These are phyloP conservation scores for Mobula hypostoma DNA, from an alignment of 2,113 vertebrate species.

Conservation along the genomic window DNA sequence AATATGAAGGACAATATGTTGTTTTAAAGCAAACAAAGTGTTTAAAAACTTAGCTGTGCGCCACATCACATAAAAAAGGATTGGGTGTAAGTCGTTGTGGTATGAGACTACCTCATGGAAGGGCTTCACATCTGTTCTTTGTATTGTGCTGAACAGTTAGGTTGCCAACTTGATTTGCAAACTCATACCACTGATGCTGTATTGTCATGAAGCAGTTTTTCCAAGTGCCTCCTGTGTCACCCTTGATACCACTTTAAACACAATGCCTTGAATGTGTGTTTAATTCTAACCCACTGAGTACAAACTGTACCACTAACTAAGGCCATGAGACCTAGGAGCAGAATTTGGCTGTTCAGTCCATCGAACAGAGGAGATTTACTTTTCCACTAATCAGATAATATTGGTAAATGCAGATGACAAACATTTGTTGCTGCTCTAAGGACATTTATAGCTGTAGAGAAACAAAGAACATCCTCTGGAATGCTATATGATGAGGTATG, in stretches of 20 bases:
- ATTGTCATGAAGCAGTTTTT: background rate
- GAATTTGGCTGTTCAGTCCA: too few species aligned
- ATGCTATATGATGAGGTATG: background rate
- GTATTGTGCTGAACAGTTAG: background rate
- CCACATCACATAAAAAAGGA: background rate
- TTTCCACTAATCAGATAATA: background rate
- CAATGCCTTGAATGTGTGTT: background rate
- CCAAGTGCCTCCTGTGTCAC: background rate
- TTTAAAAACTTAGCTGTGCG: background rate
- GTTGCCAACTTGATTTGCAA: background rate
- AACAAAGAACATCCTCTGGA: background rate
- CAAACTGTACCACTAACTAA: too few species aligned
- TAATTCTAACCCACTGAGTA: background rate
- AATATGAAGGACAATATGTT: background rate
- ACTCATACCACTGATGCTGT: background rate
- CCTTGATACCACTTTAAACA: background rate
- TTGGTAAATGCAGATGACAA: background rate
- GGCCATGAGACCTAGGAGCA: too few species aligned
- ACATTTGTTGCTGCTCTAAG: background rate
- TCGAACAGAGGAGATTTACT: background rate
- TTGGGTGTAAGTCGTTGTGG: background rate
- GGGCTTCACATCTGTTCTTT: background rate
- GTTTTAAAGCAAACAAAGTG: background rate
- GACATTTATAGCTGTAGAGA: background rate
- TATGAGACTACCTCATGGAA: background rate